A percentile compares a stretch with the other conserved stretches of the same genome.
Conservation (phyloP, 2,888 invertebrate genomes). For the Aleiodes testaceus region DNA sequence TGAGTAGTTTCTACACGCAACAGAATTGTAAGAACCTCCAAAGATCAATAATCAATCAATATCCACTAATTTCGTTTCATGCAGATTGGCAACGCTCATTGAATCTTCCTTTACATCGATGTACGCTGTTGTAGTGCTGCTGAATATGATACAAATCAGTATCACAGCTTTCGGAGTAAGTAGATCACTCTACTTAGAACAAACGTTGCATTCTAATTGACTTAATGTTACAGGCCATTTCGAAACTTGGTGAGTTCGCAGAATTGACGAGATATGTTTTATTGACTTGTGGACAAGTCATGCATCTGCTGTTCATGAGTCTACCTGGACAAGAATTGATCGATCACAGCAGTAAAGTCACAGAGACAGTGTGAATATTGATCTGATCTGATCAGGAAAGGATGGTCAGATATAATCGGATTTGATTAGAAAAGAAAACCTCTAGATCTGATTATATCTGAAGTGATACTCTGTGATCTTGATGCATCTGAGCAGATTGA, state of each 20-base stretch:
- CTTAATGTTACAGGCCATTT: conserved; percentile 4
- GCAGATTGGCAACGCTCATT: background rate
- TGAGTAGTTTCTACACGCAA: background rate
- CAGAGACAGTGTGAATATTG: too few relatives aligned
- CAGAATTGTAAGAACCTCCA: too few relatives aligned
- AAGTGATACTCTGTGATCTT: too few relatives aligned
- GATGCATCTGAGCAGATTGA: too few relatives aligned
- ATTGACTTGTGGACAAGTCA: conserved; percentile 13
- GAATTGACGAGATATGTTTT: conserved; percentile 18
- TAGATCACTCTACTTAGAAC: too few relatives aligned
- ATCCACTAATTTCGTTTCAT: background rate
- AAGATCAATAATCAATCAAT: too few relatives aligned
- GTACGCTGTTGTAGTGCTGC: background rate
- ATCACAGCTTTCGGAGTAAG: conserved; percentile 16
- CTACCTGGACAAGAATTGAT: conserved; percentile 17
- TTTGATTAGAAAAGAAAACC: too few relatives aligned
- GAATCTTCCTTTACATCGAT: conserved; percentile 2
- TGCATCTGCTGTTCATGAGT: conserved; percentile 30
- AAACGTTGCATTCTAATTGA: too few relatives aligned
- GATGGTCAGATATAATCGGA: too few relatives aligned
- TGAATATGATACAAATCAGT: conserved; percentile 24
- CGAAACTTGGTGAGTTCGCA: conserved; percentile 2
- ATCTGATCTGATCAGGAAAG: too few relatives aligned
- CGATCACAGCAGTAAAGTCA: background rate
- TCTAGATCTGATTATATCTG: too few relatives aligned